Evolutionary conservation across 1,140 invertebrate species (phyloP).

Genomic region (Belonocnema kinseyi): DNA sequence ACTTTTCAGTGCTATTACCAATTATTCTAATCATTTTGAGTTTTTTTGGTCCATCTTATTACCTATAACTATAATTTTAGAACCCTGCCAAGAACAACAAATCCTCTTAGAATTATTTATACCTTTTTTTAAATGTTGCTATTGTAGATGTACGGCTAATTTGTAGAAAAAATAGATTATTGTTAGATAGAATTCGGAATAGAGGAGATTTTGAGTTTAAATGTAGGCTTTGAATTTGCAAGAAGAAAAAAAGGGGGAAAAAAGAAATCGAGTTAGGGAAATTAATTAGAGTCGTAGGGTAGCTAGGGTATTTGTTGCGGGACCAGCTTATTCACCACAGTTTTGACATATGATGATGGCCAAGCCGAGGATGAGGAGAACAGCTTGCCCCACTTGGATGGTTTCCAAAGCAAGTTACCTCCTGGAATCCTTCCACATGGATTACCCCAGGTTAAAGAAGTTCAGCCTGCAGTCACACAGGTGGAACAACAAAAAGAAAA

Average conservation of each 20-base stretch:
- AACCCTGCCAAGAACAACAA: too few species aligned
- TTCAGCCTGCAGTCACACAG: conserved; percentile 90
- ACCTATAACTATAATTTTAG: too few species aligned
- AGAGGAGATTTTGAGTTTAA: neutral
- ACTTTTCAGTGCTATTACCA: too few species aligned
- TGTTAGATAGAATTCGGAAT: neutral
- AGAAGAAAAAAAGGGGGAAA: conserved; percentile 4
- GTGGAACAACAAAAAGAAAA: conserved; percentile 85
- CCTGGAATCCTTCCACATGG: conserved; percentile 93
- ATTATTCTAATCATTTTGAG: too few species aligned
- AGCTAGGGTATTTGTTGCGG: conserved; percentile 68
- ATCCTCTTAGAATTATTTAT: too few species aligned
- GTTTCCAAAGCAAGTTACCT: conserved; percentile 91
- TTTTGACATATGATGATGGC: conserved; percentile 98
- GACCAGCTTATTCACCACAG: conserved; percentile 93
- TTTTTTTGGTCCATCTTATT: too few species aligned
- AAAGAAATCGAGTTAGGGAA: conserved; percentile 40
- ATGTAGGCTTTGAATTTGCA: conserved; percentile 22
- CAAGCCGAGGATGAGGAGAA: conserved; percentile 97
- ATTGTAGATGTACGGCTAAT: too few species aligned
- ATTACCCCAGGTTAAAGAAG: conserved; percentile 96
- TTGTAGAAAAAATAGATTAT: too few species aligned
- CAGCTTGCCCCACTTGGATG: conserved; percentile 84
- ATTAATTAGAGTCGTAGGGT: conserved; percentile 56
- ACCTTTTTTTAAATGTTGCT: too few species aligned